Evolutionary conservation across 2,797 vertebrate species (phyloP), one percentile per base, ranked within the genome.

Genomic region (Phaenicophaeus curvirostris): DNA sequence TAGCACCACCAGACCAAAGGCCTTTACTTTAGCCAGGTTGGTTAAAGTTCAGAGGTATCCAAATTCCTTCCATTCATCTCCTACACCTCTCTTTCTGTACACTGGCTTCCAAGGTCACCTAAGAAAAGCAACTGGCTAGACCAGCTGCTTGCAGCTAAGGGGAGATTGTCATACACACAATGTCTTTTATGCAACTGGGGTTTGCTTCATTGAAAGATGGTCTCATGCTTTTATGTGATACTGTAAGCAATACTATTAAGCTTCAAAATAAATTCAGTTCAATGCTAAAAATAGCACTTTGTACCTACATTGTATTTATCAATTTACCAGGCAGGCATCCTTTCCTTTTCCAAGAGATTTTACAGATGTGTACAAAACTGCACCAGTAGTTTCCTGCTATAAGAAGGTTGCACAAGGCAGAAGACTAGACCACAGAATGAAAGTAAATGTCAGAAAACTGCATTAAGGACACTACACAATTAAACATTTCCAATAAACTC

Each of bases 261-360:
- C 54, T 89, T 93, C 53, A 82, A 87, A 95, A 95, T 94, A 93
- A 95, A 94, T 77, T 62, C 55, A 69, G 16, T 79, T 91, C 57
- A 18, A 20, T 42, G 20, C 79, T 65, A 59, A 68, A n/a, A 75
- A 37, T 10, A 18, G 41, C 24, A 37, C 7, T 66, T 65, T 82
- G 55, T 9, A 69, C 87, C n/a, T 84, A 30, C 11, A 7, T 8
- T 68, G 41, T 62, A 55, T 63, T 92, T 35, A n/a, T 85, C 13
- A 31, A 2, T 82, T 76, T 61, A 67, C 28, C 23, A 23, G 23
- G 8, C 0, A 69, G 24, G 24, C 44, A 39, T 19, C 41, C 44
- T 69, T 57, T 33, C 90, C 17, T 71, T 83, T 28, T 62, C 31
- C 23, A 42, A 39, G 51, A 73, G 31, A 63, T 63, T 59, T 54